A percentile compares a stretch with the other conserved stretches of the same genome.
Evolutionary conservation across 2,888 invertebrate species (phyloP).

Genomic region (Gasteruption jaculator): DNA sequence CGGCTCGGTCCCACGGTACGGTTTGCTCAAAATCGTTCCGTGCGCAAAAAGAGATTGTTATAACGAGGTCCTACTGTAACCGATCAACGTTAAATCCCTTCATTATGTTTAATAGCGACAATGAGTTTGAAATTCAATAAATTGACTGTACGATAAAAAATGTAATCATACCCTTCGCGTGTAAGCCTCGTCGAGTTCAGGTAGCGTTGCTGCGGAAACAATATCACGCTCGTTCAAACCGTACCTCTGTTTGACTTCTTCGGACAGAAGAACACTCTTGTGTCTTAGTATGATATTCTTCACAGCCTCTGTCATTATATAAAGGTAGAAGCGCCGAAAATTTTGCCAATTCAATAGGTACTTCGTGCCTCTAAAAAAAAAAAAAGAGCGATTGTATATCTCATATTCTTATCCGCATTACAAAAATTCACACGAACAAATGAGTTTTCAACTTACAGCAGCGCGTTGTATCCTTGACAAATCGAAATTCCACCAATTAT

Average conservation of each 20-base stretch:
- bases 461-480: conserved; percentile 91
- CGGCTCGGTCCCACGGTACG: too few species aligned
- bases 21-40: too few species aligned
- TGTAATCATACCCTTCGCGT: conserved; percentile 60
- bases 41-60: too few species aligned
- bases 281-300: conserved; percentile 83
- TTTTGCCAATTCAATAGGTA: conserved; percentile 83
- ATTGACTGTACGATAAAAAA: too few species aligned
- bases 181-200: conserved; percentile 86
- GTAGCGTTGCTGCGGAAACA: conserved; percentile 80
- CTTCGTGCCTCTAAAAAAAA: conserved; percentile 65
- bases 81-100: too few species aligned
- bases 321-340: conserved; percentile 83
- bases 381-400: neutral
- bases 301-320: conserved; percentile 90
- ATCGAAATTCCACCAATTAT: conserved; percentile 88
- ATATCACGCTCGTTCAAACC: conserved; percentile 76
- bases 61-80: too few species aligned
- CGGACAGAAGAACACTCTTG: conserved; percentile 69
- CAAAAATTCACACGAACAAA: neutral
- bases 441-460: conserved; percentile 64
- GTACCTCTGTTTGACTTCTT: conserved; percentile 66
- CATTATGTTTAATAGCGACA: too few species aligned
- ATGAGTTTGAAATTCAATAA: too few species aligned
- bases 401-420: too few species aligned